phyloP scores from a whole-genome alignment of 2,113 vertebrate genomes.

The Myrmecobius fasciatus region DNA sequence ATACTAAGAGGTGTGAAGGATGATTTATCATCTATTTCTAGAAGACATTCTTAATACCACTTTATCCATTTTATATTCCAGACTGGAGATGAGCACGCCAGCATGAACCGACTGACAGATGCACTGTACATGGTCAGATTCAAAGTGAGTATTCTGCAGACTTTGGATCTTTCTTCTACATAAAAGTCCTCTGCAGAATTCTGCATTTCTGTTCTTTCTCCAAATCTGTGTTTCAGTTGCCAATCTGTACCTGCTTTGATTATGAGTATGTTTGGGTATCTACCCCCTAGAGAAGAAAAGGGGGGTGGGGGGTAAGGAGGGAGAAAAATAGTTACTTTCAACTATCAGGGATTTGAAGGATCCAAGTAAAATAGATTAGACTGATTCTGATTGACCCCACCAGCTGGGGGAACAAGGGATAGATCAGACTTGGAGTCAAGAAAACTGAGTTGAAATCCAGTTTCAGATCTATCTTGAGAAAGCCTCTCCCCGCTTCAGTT shows the following conservation, averaged over 20 bases:
- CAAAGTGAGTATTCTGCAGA: conserved; percentile 87
- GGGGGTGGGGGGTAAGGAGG: background rate
- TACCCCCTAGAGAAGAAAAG: background rate
- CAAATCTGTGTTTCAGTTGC: background rate
- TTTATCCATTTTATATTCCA: conserved; percentile 75
- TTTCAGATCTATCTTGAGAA: background rate
- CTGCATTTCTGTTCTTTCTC: background rate
- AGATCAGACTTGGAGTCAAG: background rate
- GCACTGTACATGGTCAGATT: conserved; percentile 96
- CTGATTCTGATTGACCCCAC: background rate
- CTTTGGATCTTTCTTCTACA: background rate
- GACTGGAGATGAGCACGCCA: conserved; percentile 90
- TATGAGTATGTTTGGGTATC: background rate
- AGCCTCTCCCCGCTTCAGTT: background rate
- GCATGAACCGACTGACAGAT: conserved; percentile 94
- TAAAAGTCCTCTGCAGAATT: background rate
- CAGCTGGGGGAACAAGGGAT: background rate
- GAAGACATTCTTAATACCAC: conserved; percentile 40
- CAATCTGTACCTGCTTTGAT: background rate
- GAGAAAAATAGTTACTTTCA: background rate
- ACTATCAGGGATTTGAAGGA: background rate
- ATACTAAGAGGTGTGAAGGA: no score
- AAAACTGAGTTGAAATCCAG: background rate
- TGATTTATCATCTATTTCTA: no score
- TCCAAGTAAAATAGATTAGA: background rate